Percentiles rank a stretch among this genome's conserved stretches.
These are phyloP conservation scores for Heliconius charithonia DNA, from an alignment of 2,888 invertebrate species.

Conservation along the genomic window DNA sequence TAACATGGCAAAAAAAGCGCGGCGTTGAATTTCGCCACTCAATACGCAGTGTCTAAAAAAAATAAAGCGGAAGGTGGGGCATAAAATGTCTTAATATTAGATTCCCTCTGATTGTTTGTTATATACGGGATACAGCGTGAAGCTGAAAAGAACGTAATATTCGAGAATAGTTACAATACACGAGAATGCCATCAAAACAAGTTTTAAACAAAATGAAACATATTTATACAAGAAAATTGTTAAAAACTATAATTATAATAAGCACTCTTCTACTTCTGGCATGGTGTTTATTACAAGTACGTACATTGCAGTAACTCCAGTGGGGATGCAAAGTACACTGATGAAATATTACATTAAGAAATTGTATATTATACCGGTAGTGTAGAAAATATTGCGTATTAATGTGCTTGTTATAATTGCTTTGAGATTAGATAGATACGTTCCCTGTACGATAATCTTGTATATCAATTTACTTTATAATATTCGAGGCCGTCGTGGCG, in stretches of 20 bases:
- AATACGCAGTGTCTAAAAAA: too few relatives aligned
- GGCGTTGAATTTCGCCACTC: too few relatives aligned
- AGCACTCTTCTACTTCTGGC: too few relatives aligned
- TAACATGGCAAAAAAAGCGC: too few relatives aligned
- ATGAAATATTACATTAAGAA: conserved; percentile 25
- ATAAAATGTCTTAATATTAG: too few relatives aligned
- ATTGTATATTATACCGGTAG: conserved; percentile 25
- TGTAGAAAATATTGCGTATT: conserved; percentile 13
- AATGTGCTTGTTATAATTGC: conserved; percentile 6
- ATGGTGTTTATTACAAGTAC: not conserved
- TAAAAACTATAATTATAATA: not conserved
- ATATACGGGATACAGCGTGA: too few relatives aligned
- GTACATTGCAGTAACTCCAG: not conserved
- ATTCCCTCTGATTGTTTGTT: rapidly evolving
- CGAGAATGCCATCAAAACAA: not conserved
- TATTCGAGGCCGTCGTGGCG: too few relatives aligned
- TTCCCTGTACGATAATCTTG: not conserved
- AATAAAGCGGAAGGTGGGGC: too few relatives aligned
- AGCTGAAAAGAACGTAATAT: too few relatives aligned
- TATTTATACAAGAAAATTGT: not conserved
- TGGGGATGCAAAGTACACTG: not conserved
- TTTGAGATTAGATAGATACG: conserved; percentile 18
- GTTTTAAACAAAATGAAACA: not conserved
- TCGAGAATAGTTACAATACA: too few relatives aligned
- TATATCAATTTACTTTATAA: not conserved